These are phyloP conservation scores for Lamellibrachia luymesi DNA, from an alignment of 1,140 invertebrate species.

Conservation along the genomic window DNA sequence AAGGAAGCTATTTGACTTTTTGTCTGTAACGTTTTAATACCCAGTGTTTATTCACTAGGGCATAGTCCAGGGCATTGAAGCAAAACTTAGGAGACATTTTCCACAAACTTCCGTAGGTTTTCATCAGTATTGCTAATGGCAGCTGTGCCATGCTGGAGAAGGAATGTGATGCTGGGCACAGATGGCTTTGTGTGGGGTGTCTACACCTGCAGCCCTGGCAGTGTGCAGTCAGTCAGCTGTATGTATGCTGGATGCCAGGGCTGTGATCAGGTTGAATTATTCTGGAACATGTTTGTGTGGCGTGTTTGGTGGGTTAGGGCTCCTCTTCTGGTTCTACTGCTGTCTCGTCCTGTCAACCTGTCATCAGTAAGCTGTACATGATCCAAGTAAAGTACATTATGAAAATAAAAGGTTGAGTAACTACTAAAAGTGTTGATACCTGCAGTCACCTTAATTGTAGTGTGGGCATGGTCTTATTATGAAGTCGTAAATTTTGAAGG, in stretches of 20 bases:
- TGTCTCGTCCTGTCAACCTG: no score
- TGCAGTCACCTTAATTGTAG: no score
- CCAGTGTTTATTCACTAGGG: background rate
- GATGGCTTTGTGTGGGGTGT: background rate
- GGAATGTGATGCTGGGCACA: background rate
- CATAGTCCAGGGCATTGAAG: background rate
- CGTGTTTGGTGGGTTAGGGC: background rate
- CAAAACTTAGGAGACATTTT: background rate
- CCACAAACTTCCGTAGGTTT: no score
- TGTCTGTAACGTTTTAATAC: background rate
- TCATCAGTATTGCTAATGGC: no score
- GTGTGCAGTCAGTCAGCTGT: background rate
- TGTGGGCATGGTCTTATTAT: conserved; percentile 24
- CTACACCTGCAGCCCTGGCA: background rate
- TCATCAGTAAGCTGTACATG: no score
- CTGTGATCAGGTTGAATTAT: background rate
- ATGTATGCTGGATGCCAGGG: background rate
- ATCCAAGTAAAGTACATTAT: no score
- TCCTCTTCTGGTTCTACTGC: background rate
- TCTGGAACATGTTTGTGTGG: background rate
- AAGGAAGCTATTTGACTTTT: background rate
- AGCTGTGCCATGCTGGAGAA: background rate
- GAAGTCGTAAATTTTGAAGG: no score
- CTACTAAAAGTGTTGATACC: no score
- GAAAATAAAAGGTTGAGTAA: no score